Evolutionary conservation across 1,140 invertebrate species (phyloP), one percentile per base, ranked within the genome.

Genomic region (Helicoverpa armigera): DNA sequence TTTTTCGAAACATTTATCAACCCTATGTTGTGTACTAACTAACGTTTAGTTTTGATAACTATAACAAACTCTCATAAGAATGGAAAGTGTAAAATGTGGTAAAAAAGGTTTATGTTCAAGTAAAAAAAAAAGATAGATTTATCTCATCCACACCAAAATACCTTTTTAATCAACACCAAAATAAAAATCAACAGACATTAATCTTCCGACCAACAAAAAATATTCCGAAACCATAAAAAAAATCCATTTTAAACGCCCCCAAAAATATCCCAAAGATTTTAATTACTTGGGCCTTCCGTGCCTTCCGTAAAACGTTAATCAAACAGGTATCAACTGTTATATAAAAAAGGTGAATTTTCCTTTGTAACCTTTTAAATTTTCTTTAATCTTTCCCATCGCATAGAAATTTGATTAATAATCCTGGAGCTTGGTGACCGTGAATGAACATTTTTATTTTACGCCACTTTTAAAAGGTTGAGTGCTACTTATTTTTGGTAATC

Each of bases 391-490:
- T 69, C 56, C 51, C 29, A 67, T 78, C 50, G 54, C 60, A 72
- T 63, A 82, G 60, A 83, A 80, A 76, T 76, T 83, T 83, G 61
- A 80, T 80, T 83, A 80, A 82, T 76, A 76, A 80, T 76, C 61
- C 76, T 54, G 35, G 31, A 76, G 72, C 77, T 83, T 74, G 69
- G 69, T 73, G 63, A 72, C 74, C 76, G 72, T 83, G 63, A 83
- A 51, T 31, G 56, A 31, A 76, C 76, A 80, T 76, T 69, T 23
- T 83, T 76, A 77, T 75, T 79, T 79, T 67, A 67, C 43, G 63
- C 43, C n/a, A 72, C n/a, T 53, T 83, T 80, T 80, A 53, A 18
- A 79, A 70, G 35, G 13, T 50, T 51, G n/a, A n/a, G 3, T 43
- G 14, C 5, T 65, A 14, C 7, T 43, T 69, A 50, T 69, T 23